Evolutionary conservation across 64 coral and sea anemone genomes (phyloP), one percentile per base, ranked within the genome.

Genomic region (Stichodactyla mertensii): DNA sequence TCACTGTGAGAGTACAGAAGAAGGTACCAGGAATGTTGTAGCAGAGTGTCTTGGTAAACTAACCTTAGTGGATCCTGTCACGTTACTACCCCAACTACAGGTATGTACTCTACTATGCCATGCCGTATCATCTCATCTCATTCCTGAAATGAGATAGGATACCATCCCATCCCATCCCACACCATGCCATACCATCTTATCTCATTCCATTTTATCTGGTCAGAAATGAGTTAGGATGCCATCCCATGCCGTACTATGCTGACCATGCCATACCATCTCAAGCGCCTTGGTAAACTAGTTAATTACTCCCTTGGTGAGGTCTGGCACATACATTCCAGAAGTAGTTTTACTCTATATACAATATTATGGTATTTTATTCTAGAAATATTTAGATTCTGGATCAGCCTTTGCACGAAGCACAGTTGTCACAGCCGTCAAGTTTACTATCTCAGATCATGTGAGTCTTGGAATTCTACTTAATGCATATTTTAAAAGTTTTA

Each of bases 31-130:
- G 52, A 99, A 99, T 64, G 97, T 99, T 8, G 97, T 99, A 6
- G 93, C 97, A 0, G 97, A 99, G 52, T 99, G 97, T 89, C 91
- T 99, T 19, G 97, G 97, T n/a, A 99, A 99, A 91, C 90, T 99
- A 10, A 99, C 97, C 14, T 82, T 99, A 19, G 92, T 99, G 22
- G 97, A 99, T 83, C 93, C 97, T 51, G 82, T 89, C 51, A 94
- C 69, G 26, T 92, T 99, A 7, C 89, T 99, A 15, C 90, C 93
- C 6, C 87, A 95, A 69, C 55, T 99, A 28, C 91, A 99, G 93
- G 97, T 99, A 45, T 16, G 88, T 86, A 60, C 22, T 18, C 19
- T 24, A 71, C 26, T 12, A 51, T 86, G n/a, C 59, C 59, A 61
- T 61, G 3, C 36, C 36, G 3, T 45, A 45, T 4, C 36, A 45